Base-by-base conservation (phyloP, 2,888 invertebrate genomes). In the Schrankia costaestrigalis region DNA sequence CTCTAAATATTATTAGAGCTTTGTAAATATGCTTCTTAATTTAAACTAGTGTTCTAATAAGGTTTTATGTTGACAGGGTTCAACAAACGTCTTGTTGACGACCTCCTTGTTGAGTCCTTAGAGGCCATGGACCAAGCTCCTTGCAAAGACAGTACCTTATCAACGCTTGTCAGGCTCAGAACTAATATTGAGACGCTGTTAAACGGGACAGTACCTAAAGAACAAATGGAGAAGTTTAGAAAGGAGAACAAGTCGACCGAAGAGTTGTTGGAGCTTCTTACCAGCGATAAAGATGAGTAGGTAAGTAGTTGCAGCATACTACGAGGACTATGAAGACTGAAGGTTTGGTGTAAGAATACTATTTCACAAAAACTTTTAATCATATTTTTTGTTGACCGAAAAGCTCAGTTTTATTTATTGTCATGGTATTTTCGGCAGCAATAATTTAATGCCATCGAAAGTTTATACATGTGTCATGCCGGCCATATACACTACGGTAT, bases 161-260 rank as follows among this genome's bases (percentile, higher is more conserved):
- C 89, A 1, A 91, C 91, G 4, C 86, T 92, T 9, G 91, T 92
- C 46, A 89, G 91, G 11, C 89, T 96, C 11, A 91, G 92, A 52
- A 84, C 87, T 23, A 96, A 96, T 74, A 92, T 96, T 11, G 91
- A 93, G 61, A 91, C 93, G 59, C 90, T 96, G 50, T 83, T 96
- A 4, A 91, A 93, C 35, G 94, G 94, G 90, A 95, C 95, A 8
- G 93, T 96, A 27, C 96, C 96, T 0, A 90, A 91, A 50, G 88
- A 91, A 22, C 92, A 94, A 56, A 94, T 95, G 95, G 90, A 92
- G 12, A 91, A 90, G 55, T 95, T 95, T 58, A 90, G 89, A 46
- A 90, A 89, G 41, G 92, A 95, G 64, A 91, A 93, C 45, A 92
- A 93, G 55, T 91, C 93, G 0, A 93, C 93, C 0, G 95, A 95